Base-by-base conservation (phyloP, 2,888 invertebrate species). In the Limnephilus rhombicus region DNA sequence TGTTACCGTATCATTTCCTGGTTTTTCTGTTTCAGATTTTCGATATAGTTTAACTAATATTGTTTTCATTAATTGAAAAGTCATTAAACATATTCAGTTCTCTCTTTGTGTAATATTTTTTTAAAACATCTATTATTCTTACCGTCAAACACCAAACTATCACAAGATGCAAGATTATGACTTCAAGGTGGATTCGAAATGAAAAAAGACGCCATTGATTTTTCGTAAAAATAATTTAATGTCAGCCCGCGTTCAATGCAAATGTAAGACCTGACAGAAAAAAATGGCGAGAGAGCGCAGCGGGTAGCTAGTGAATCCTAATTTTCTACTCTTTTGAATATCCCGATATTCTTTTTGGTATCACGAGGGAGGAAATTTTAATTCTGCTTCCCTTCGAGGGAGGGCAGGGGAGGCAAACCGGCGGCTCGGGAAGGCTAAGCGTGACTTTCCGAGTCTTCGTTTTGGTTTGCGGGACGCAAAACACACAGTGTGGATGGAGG, bases 291-390 rank as follows among this genome's bases (percentile, higher is more conserved):
- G 83, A 90, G 85, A 92, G 92, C 92, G 88, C 91, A 83, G 80
- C 80, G 80, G 31, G 85, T 82, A 85, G 91, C 92, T 92, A 92
- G 92, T 92, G 93, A 92, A 92, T 93, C 93, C 93, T 93, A 93
- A 93, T 93, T 93, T 93, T 93, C 93, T 92, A 93, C 93, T 92
- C 92, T 93, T 93, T 93, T 93, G 93, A 93, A 93, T 93, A 93
- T 93, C 93, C 90, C 93, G 92, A 93, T 93, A 93, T 93, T 93
- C 93, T 92, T 93, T 93, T 93, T 92, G 93, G 93, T 92, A 90
- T 93, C 92, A 90, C 92, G 34, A 92, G 93, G 83, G 87, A 92
- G 91, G 49, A 92, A 93, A 93, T 93, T 93, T 93, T 93, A 93
- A 93, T 93, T 93, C 93, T 91, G 92, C 86, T 91, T 89, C 90